phyloP scores from a whole-genome alignment of 2,888 invertebrate species.

The Mycalesis mineus region DNA sequence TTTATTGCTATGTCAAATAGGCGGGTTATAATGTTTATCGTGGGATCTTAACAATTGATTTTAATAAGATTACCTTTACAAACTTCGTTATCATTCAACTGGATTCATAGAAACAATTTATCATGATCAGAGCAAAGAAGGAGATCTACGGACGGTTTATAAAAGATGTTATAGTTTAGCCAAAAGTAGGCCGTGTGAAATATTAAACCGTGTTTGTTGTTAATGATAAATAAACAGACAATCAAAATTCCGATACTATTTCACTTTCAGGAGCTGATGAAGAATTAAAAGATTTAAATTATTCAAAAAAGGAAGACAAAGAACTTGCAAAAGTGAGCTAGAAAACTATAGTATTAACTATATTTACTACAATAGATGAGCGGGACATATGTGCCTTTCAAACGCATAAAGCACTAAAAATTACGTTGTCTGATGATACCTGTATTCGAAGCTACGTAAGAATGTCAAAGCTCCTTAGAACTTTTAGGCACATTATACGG shows the following conservation, averaged over 20 bases:
- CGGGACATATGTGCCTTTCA: slow-evolving; percentile 53
- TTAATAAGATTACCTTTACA: slow-evolving; percentile 37
- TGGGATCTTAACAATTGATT: slow-evolving; percentile 59
- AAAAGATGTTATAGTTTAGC: slow-evolving; percentile 42
- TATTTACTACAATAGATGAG: slow-evolving; percentile 48
- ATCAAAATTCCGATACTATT: not conserved
- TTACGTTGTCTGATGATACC: slow-evolving; percentile 30
- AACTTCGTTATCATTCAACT: slow-evolving; percentile 26
- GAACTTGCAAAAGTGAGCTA: slow-evolving; percentile 26
- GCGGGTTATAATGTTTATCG: slow-evolving; percentile 70
- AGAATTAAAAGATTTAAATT: slow-evolving; percentile 1
- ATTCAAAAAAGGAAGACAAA: slow-evolving; percentile 17
- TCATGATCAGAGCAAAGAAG: slow-evolving; percentile 26
- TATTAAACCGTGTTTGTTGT: slow-evolving; percentile 30
- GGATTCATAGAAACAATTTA: slow-evolving; percentile 20
- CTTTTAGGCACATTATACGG: slow-evolving; percentile 68
- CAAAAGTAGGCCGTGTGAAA: slow-evolving; percentile 24
- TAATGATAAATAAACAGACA: not conserved
- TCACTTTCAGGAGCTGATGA: not conserved
- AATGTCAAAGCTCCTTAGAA: slow-evolving; percentile 51
- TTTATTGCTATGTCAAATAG: slow-evolving; percentile 78
- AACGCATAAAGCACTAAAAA: slow-evolving; percentile 31
- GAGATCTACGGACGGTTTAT: slow-evolving; percentile 56
- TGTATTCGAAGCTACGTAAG: slow-evolving; percentile 44
- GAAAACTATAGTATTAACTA: slow-evolving; percentile 52